Base-by-base conservation (phyloP, 1,140 invertebrate species). In the Anastatus disparis region DNA sequence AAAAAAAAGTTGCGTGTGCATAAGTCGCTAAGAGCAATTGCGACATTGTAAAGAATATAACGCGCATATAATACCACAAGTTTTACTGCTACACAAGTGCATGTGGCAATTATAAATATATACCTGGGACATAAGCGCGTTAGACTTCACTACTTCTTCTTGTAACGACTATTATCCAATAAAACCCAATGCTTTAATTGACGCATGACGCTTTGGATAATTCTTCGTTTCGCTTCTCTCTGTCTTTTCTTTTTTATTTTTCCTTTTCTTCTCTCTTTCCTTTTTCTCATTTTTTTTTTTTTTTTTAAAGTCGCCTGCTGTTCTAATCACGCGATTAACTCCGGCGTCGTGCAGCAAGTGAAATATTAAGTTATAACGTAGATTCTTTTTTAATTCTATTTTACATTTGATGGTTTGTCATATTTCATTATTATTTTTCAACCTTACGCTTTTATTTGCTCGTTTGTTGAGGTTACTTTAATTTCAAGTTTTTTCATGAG, bases 101-200 rank as follows among this genome's bases (percentile, higher is more conserved):
- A 12, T 24, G 20, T 26, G 38, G 52, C 52, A 31, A 50, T 50
- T 4, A 46, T 24, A 27, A 58, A 61, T 46, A 15, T 26, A n/a
- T 12, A 17, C 15, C 40, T 40, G 35, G 24, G 52, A 29, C 12
- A 52, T 29, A 38, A 38, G 46, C 26, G 13, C 55, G n/a, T n/a
- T n/a, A 2, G 31, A 31, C 55, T 58, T n/a, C 17, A 53, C 22
- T n/a, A 40, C 22, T 65, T n/a, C 27, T 44, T n/a, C n/a, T n/a
- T n/a, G n/a, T n/a, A 17, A 24, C 53, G 40, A n/a, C 48, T 46
- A 58, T 58, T 67, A 46, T 67, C 27, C 53, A 48, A 35, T 67
- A 67, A 67, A n/a, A 67, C 26, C 13, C 52, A 67, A 27, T 67
- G 53, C 52, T 56, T 58, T 67, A 67, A 58, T 67, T 67, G 53